Evolutionary conservation across 2,113 vertebrate species (phyloP).

Genomic region (Penelope pileata): DNA sequence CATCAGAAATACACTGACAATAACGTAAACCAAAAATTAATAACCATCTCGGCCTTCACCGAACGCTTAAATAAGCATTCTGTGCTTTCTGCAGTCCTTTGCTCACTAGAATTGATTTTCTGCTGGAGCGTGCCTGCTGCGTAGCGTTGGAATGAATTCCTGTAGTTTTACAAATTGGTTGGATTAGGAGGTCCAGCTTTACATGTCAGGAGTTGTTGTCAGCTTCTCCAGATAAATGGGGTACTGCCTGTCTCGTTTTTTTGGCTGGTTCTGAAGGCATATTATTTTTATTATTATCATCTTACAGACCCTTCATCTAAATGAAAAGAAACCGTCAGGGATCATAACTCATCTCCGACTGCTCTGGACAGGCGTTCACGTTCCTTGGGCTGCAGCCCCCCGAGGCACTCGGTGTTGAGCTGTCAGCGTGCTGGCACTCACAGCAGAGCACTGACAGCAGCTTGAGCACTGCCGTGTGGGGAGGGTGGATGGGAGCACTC

Average conservation of each 20-base stretch:
- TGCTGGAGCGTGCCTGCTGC: not conserved
- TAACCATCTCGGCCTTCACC: not conserved
- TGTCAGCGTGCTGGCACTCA: not conserved
- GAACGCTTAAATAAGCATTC: not conserved
- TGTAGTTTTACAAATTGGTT: conserved; percentile 23
- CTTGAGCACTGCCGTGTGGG: not conserved
- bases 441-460: not conserved
- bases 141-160: conserved; percentile 29
- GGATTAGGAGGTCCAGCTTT: not conserved
- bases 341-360: not conserved
- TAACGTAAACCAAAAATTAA: not conserved
- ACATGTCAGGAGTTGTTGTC: not conserved
- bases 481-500: not conserved
- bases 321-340: not conserved
- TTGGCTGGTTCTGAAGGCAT: not conserved
- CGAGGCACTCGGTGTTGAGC: not conserved
- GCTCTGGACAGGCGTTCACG: not conserved
- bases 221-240: conserved; percentile 14
- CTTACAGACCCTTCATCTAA: not conserved
- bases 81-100: not conserved
- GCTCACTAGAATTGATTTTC: conserved; percentile 20
- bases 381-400: not conserved
- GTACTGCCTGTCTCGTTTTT: not conserved
- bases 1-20: not conserved
- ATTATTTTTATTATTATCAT: not conserved